Conservation (phyloP, 1,140 invertebrate genomes). For the Sweltsa coloradensis region DNA sequence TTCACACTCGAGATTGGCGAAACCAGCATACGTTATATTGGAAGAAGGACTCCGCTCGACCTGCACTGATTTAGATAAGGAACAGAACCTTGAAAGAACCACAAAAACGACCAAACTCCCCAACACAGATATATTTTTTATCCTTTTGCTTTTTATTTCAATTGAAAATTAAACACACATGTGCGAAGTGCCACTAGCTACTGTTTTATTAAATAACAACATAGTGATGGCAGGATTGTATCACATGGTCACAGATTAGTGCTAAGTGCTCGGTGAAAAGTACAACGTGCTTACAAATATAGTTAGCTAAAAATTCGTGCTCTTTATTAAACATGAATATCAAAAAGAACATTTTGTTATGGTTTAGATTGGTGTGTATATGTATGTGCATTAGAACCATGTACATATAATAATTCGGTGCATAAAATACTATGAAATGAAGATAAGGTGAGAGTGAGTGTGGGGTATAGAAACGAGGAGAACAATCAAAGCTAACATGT, state of each 20-base stretch:
- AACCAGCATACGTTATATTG: no score
- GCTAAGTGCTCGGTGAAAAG: conserved; percentile 11
- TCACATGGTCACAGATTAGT: conserved; percentile 13
- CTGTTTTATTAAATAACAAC: conserved; percentile 7
- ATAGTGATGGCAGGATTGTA: conserved; percentile 13
- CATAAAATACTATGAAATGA: no score
- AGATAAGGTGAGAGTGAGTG: no score
- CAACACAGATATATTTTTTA: conserved; percentile 4
- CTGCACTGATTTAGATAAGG: no score
- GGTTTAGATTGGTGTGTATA: conserved; percentile 5
- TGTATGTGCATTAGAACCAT: conserved; percentile 1
- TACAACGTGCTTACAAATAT: conserved; percentile 13
- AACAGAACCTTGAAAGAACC: no score
- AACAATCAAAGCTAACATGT: no score
- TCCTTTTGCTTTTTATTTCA: conserved; percentile 5
- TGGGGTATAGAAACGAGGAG: no score
- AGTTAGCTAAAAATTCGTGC: conserved; percentile 12
- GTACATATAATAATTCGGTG: neutral
- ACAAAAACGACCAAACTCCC: no score
- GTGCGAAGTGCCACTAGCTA: conserved; percentile 2
- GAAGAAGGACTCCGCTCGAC: no score
- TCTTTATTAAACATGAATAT: conserved; percentile 10
- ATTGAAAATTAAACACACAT: conserved; percentile 4
- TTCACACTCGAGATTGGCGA: no score
- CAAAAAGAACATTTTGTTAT: conserved; percentile 8